Evolutionary conservation across 2,888 invertebrate species (phyloP).

Genomic region (Shargacucullia verbasci): DNA sequence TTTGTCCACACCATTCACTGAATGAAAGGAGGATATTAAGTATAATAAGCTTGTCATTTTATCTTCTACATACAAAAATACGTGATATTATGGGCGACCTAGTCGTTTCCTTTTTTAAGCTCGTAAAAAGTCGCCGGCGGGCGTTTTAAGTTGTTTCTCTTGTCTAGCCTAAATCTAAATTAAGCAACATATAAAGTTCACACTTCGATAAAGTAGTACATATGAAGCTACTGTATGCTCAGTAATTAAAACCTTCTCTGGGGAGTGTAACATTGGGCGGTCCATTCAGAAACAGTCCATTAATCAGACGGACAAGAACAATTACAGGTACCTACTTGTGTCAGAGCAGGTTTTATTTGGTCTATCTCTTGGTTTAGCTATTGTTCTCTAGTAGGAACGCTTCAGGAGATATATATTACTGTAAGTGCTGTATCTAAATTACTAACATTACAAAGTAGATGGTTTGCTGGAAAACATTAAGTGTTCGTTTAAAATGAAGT

Average conservation of each 20-base stretch:
- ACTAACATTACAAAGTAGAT: slow-evolving; percentile 1
- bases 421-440: slow-evolving; percentile 17
- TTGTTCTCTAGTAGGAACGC: slow-evolving; percentile 19
- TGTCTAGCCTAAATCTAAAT: no score
- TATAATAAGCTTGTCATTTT: slow-evolving; percentile 47
- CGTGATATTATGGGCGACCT: not conserved
- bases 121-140: not conserved
- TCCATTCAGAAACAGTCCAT: slow-evolving; percentile 39
- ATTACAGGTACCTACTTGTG: slow-evolving; percentile 38
- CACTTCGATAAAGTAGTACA: not conserved
- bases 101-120: slow-evolving; percentile 8
- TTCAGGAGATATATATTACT: slow-evolving; percentile 24
- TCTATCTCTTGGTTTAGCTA: slow-evolving; percentile 22
- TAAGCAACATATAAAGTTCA: no score
- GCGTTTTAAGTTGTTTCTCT: no score
- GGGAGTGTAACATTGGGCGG: slow-evolving; percentile 36
- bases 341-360: slow-evolving; percentile 36
- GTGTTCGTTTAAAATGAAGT: slow-evolving; percentile 1
- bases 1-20: slow-evolving; percentile 57
- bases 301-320: slow-evolving; percentile 39
- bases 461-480: slow-evolving; percentile 6
- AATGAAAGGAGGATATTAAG: slow-evolving; percentile 50
- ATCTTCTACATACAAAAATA: slow-evolving; percentile 23
- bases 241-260: slow-evolving; percentile 32
- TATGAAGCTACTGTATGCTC: slow-evolving; percentile 6